phyloP scores from a whole-genome alignment of 1,140 invertebrate genomes.

The Venturia canescens region DNA sequence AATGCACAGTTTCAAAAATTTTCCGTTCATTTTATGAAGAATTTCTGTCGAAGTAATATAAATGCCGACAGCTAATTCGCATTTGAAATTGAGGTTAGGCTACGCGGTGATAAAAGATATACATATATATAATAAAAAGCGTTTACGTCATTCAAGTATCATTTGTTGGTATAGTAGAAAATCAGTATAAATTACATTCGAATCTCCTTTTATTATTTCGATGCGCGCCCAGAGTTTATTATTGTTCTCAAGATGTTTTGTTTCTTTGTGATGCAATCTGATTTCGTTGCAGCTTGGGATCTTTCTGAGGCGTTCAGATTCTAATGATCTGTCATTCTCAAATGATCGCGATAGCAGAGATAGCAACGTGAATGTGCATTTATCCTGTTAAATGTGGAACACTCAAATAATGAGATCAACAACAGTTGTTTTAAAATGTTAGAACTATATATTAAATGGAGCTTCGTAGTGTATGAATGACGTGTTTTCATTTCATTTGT shows the following conservation, averaged over 20 bases:
- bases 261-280: slow-evolving; percentile 13
- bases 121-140: too few relatives aligned
- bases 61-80: neutral
- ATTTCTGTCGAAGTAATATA: neutral
- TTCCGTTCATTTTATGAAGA: neutral
- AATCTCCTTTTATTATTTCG: neutral
- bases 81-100: neutral
- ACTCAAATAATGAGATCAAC: too few relatives aligned
- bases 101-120: neutral
- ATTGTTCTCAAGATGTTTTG: neutral
- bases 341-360: slow-evolving; percentile 4
- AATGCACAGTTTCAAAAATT: slow-evolving; percentile 8
- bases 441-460: too few relatives aligned
- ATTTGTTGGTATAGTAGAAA: neutral
- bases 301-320: neutral
- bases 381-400: neutral
- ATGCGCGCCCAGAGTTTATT: neutral
- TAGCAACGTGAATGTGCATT: neutral
- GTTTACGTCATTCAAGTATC: neutral
- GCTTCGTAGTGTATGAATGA: neutral
- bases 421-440: too few relatives aligned
- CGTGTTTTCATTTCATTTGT: neutral
- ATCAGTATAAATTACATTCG: neutral
- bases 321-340: neutral
- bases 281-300: slow-evolving; percentile 9